phyloP scores from a whole-genome alignment of 2,797 vertebrate species.

The Sebastes alutus region DNA sequence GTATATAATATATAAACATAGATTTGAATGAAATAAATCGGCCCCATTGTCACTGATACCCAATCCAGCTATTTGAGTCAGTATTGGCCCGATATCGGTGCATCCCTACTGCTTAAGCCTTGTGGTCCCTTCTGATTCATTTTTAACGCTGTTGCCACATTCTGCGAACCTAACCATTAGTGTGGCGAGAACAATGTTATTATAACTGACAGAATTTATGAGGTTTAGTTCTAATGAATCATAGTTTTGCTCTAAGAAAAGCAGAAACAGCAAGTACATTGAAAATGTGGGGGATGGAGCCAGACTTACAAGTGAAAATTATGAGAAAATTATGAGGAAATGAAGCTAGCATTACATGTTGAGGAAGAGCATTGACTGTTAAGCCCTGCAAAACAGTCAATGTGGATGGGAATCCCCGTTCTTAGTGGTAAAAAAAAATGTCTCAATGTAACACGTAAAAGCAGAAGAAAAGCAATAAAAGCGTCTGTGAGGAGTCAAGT shows the following conservation, averaged over 20 bases:
- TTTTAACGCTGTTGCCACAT: neutral
- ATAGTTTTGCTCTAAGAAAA: neutral
- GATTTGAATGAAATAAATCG: too few species aligned
- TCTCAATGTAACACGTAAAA: neutral
- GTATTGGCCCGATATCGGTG: too few species aligned
- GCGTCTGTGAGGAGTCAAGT: neutral
- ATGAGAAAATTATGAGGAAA: slow-evolving; percentile 9
- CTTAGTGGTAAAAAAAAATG: neutral
- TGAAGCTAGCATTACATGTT: neutral
- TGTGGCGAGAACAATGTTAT: neutral
- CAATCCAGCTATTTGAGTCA: too few species aligned
- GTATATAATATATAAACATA: too few species aligned
- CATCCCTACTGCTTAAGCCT: neutral
- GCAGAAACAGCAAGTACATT: neutral
- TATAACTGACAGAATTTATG: neutral
- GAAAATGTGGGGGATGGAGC: slow-evolving; percentile 20
- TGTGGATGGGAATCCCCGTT: slow-evolving; percentile 14
- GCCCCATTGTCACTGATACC: too few species aligned
- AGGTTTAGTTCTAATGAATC: neutral
- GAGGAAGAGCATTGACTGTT: neutral
- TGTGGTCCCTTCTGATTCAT: neutral
- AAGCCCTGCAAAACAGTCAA: neutral
- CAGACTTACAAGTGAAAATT: neutral
- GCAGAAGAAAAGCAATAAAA: slow-evolving; percentile 9
- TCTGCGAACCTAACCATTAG: neutral